Evolutionary conservation across 1,140 invertebrate genomes (phyloP), one percentile per base, ranked within the genome.

Genomic region (Drosophila azteca): DNA sequence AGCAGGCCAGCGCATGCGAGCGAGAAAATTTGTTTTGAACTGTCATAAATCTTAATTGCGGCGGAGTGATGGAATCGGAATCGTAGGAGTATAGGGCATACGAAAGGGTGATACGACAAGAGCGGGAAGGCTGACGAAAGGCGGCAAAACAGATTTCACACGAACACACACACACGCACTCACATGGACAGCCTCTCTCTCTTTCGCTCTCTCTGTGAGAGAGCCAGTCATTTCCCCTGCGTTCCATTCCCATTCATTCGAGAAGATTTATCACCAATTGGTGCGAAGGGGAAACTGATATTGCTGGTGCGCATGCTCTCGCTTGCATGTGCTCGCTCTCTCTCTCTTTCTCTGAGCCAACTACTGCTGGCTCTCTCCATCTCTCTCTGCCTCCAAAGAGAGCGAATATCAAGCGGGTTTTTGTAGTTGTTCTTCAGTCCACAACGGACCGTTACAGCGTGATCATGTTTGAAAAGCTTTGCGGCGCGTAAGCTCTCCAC

Each of bases 31-130:
- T 85, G 77, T 85, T 83, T 84, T 89, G 77, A 89, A 90, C 80
- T 89, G 84, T 89, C 84, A 89, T 89, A 89, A 89, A 89, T 89
- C 84, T 85, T 89, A 89, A 88, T 88, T 84, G 80, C 62, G 67
- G 72, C 71, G 80, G 80, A 84, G 80, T 87, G 83, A 87, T 88
- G 83, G 83, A 83, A 88, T 89, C 73, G 79, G 75, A 82, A 78
- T 69, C 26, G 74, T 78, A 61, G 72, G 70, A 55, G 52, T 59
- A 41, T 68, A 83, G 60, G 71, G 75, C 70, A 70, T 57, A 41
- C 52, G 45, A 70, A 52, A 15, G 45, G n/a, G 54, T 31, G 13
- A 15, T 17, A 74, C 58, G 35, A 66, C 48, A 44, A 44, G 26
- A 57, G 17, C 20, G 51, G 48, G 52, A 61, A 59, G 45, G 44